Conservation (phyloP, 2,797 vertebrate species). For the Sebastes taczanowskii region DNA sequence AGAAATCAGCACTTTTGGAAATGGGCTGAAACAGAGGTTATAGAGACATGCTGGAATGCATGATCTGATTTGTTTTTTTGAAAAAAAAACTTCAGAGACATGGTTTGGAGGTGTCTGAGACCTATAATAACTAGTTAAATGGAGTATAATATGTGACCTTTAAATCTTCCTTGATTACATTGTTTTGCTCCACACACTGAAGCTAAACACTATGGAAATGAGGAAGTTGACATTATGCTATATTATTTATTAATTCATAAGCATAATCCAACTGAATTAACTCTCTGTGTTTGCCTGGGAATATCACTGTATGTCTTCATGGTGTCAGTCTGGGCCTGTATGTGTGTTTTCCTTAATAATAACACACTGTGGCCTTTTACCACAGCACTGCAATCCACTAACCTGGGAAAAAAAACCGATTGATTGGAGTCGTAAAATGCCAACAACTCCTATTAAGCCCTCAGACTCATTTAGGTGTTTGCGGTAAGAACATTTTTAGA, state of each 20-base stretch:
- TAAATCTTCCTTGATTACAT: not conserved
- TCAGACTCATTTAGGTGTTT: conserved; percentile 5
- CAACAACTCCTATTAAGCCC: not conserved
- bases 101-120: no score
- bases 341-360: conserved; percentile 15
- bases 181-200: not conserved
- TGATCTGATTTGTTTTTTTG: no score
- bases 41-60: no score
- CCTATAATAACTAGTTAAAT: no score
- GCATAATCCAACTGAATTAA: not conserved
- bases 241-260: not conserved
- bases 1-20: no score
- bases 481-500: not conserved
- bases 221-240: not conserved
- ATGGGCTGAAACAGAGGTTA: no score
- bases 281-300: not conserved
- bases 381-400: not conserved
- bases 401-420: not conserved
- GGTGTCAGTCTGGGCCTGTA: not conserved
- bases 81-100: no score
- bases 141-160: no score
- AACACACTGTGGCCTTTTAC: not conserved
- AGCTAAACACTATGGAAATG: not conserved
- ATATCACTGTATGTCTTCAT: not conserved
- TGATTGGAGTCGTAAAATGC: conserved; percentile 14